A percentile compares a stretch with the other conserved stretches of the same genome.
Conservation (phyloP, 2,797 vertebrate species). For the Thalassophryne amazonica region DNA sequence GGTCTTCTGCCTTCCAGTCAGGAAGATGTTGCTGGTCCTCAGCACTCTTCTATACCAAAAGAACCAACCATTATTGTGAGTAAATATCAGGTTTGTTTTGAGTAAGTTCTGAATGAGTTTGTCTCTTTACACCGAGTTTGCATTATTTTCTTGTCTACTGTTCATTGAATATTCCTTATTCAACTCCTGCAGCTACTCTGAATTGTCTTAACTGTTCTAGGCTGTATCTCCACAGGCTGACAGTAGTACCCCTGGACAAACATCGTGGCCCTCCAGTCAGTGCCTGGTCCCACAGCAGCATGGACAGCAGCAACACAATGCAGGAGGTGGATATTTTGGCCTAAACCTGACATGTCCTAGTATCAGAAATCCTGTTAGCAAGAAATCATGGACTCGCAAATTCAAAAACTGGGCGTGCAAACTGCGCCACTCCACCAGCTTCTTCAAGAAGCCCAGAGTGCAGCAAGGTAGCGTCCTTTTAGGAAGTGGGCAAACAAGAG, state of each 20-base stretch:
- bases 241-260: constrained; percentile 76
- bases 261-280: constrained; percentile 76
- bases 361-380: constrained; percentile 98
- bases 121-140: constrained; percentile 10
- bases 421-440: constrained; percentile 94
- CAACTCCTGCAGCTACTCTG: constrained; percentile 43
- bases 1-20: constrained; percentile 53
- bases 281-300: constrained; percentile 74
- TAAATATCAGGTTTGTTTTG: constrained; percentile 24
- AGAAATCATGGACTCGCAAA: constrained; percentile 96
- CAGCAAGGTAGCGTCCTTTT: constrained; percentile 91
- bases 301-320: constrained; percentile 84
- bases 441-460: constrained; percentile 95
- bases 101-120: neutral
- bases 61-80: constrained; percentile 79
- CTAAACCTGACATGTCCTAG: constrained; percentile 99
- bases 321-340: constrained; percentile 99
- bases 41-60: constrained; percentile 59
- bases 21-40: constrained; percentile 45
- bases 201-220: constrained; percentile 75
- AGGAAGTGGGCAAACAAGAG: constrained; percentile 70
- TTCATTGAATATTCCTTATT: constrained; percentile 5
- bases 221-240: constrained; percentile 82
- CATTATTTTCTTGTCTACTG: constrained; percentile 3
- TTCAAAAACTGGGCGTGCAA: constrained; percentile 97